Conservation (phyloP, 2,797 vertebrate species). For the Carapus acus region DNA sequence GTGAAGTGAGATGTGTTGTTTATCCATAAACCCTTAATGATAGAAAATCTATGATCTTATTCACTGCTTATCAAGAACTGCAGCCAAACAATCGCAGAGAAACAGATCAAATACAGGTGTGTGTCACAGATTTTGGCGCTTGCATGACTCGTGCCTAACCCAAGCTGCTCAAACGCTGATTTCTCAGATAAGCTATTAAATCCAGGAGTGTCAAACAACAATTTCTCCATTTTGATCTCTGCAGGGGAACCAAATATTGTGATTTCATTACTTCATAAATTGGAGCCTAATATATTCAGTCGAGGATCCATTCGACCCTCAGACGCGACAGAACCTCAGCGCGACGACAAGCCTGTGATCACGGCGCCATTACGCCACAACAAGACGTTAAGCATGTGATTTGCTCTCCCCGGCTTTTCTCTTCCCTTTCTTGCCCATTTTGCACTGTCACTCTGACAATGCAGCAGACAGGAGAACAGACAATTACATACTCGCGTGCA, state of each 20-base stretch:
- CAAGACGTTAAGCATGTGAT: background rate
- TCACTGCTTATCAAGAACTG: background rate
- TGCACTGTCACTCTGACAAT: slow-evolving; percentile 30
- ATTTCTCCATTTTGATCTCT: slow-evolving; percentile 2
- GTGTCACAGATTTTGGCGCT: background rate
- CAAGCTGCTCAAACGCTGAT: background rate
- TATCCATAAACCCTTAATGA: background rate
- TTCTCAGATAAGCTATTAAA: background rate
- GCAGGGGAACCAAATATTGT: slow-evolving; percentile 24
- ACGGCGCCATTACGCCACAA: background rate
- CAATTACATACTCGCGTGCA: slow-evolving; percentile 15
- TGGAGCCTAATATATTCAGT: slow-evolving; percentile 31
- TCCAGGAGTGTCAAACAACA: background rate
- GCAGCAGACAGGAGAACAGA: slow-evolving; percentile 18
- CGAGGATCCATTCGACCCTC: slow-evolving; percentile 11
- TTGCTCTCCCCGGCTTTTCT: slow-evolving; percentile 3
- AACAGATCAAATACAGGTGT: background rate
- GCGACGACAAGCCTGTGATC: slow-evolving; percentile 1
- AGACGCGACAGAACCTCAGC: slow-evolving; percentile 5
- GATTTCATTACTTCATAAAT: slow-evolving; percentile 43
- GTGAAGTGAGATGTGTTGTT: background rate
- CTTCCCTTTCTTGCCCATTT: slow-evolving; percentile 14
- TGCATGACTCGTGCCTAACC: slow-evolving; percentile 11
- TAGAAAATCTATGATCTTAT: background rate
- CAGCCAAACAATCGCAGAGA: background rate